Evolutionary conservation across 2,797 vertebrate genomes (phyloP).

Genomic region (Sebastes jordani): DNA sequence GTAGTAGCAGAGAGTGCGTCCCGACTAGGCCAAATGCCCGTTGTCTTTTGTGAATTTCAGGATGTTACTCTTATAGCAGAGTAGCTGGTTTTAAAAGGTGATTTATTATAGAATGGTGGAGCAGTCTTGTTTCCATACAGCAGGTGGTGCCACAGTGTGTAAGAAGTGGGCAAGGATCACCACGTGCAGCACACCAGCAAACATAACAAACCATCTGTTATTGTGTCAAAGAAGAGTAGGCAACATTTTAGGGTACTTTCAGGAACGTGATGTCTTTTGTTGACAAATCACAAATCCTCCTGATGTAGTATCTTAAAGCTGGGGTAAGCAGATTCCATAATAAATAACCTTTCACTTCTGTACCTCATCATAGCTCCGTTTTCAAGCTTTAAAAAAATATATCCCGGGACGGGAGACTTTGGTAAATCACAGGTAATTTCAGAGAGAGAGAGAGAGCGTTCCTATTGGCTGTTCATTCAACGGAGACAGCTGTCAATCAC

Average conservation of each 20-base stretch:
- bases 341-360: too few species aligned
- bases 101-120: background rate
- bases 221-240: background rate
- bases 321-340: too few species aligned
- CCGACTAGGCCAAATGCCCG: background rate
- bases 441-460: too few species aligned
- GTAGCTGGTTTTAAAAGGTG: background rate
- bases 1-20: background rate
- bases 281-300: background rate
- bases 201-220: background rate
- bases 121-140: constrained; percentile 29
- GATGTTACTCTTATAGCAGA: background rate
- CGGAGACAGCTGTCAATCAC: too few species aligned
- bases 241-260: background rate
- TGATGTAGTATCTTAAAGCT: background rate
- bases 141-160: constrained; percentile 48
- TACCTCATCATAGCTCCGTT: too few species aligned
- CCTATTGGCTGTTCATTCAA: too few species aligned
- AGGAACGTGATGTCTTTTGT: background rate
- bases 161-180: background rate
- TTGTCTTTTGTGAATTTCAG: background rate
- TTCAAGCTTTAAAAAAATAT: too few species aligned
- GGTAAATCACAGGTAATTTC: too few species aligned
- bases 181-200: background rate
- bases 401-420: too few species aligned